Evolutionary conservation across 2,888 invertebrate species (phyloP), one percentile per base, ranked within the genome.

Genomic region (Trisateles emortualis): DNA sequence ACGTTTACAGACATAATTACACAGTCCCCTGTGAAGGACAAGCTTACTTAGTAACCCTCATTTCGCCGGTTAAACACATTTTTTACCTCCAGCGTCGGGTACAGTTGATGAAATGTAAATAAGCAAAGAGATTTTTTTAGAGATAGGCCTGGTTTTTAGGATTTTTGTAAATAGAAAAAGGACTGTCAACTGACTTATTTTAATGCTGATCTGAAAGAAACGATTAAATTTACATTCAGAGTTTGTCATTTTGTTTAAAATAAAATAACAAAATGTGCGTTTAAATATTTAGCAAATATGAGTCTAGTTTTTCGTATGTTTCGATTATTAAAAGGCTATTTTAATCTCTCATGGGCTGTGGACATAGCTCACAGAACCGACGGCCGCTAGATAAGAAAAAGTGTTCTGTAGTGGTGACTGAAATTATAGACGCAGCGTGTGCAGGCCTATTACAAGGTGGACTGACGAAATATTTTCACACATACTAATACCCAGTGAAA

Each of bases 1-100:
- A 76, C 74, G 66, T 72, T 70, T 67, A 67, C 72, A 68, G 66
- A 68, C 71, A 64, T 74, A 78, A 78, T 77, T 76, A 76, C 58
- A 47, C 52, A 54, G 56, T 61, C 64, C 68, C 51, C 46, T 35
- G 50, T 52, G 54, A 58, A 47, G 61, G 59, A 63, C 68, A 35
- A 9, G 49, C 47, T 52, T 55, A 57, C 55, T 64, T 49, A 62
- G 52, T 46, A 52, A 59, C 52, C 57, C 58, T 54, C 46, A 68
- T 68, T 68, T 72, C 26, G 46, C 26, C 24, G 50, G 47, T 51
- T 54, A 58, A 62, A 71, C 61, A 59, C 36, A 58, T 9, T 70
- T 70, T 33, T 70, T 41, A 55, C 41, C 54, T 32, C 14, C 32
- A 3, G 48, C 54, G 49, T 59, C 54, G 38, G 41, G 39, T 55